Conservation (phyloP, 1,140 invertebrate species). For the Teleopsis dalmanni region DNA sequence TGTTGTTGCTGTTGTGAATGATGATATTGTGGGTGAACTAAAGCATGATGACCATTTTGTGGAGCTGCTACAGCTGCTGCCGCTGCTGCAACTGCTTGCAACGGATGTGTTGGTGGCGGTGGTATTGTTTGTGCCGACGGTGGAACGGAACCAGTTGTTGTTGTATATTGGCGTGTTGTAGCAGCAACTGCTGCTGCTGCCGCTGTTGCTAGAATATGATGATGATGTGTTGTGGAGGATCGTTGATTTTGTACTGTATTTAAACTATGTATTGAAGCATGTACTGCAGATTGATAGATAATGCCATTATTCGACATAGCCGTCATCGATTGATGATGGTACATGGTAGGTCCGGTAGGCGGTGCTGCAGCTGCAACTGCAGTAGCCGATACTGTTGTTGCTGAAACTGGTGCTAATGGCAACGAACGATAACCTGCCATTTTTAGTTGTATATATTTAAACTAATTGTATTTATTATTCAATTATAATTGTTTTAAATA, state of each 20-base stretch:
- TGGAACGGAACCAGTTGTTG: slow-evolving; percentile 5
- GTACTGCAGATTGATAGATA: slow-evolving; percentile 43
- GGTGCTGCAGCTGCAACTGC: slow-evolving; percentile 18
- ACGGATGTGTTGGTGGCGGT: slow-evolving; percentile 2
- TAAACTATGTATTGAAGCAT: slow-evolving; percentile 41
- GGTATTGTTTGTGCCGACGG: slow-evolving; percentile 11
- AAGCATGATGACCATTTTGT: slow-evolving; percentile 9
- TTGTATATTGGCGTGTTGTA: slow-evolving; percentile 20
- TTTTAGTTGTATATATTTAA: background rate
- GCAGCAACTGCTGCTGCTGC: slow-evolving; percentile 18
- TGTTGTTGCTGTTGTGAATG: slow-evolving; percentile 18
- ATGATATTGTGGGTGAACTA: slow-evolving; percentile 23
- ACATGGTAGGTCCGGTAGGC: slow-evolving; percentile 29
- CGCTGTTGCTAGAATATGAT: slow-evolving; percentile 34
- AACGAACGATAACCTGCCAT: slow-evolving; percentile 40
- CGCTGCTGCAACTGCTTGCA: background rate
- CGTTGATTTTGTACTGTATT: slow-evolving; percentile 40
- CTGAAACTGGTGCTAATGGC: slow-evolving; percentile 31
- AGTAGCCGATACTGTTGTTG: slow-evolving; percentile 20
- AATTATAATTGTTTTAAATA: background rate
- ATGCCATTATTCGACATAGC: slow-evolving; percentile 41
- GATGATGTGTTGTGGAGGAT: slow-evolving; percentile 24
- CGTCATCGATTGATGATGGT: slow-evolving; percentile 39
- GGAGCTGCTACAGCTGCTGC: slow-evolving; percentile 4
- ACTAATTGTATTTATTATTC: background rate